phyloP scores from a whole-genome alignment of 2,113 vertebrate species.

The Eurypyga helias region DNA sequence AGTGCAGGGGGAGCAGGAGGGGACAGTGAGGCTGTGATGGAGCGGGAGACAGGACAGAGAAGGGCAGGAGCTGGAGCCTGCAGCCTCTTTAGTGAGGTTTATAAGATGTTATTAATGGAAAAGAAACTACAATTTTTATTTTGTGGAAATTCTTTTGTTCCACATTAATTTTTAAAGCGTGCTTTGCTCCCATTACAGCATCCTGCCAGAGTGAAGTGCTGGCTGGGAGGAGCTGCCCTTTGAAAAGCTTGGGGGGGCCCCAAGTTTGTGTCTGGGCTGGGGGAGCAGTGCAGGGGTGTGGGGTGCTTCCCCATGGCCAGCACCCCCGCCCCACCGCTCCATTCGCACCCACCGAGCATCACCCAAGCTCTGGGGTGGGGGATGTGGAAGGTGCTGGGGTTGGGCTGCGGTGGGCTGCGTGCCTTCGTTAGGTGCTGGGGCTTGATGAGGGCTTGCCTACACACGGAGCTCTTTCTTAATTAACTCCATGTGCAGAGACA shows the following conservation, averaged over 20 bases:
- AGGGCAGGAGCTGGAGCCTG: constrained; percentile 29
- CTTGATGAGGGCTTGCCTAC: not conserved
- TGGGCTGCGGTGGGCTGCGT: fast-evolving
- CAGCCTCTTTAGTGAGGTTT: not conserved
- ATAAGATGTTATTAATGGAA: constrained; percentile 50
- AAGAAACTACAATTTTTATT: constrained; percentile 51
- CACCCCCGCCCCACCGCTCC: not conserved
- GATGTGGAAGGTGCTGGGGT: not conserved
- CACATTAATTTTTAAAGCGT: constrained; percentile 40
- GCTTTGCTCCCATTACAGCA: constrained; percentile 11
- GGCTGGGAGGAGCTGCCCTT: constrained; percentile 5
- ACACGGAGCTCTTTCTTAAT: not conserved
- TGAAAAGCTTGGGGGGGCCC: not conserved
- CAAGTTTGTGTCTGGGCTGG: not conserved
- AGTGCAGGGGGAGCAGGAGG: not conserved
- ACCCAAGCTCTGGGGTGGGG: fast-evolving
- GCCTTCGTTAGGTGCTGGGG: not conserved
- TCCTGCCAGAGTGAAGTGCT: not conserved
- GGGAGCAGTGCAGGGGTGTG: not conserved
- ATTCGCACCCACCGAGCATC: not conserved
- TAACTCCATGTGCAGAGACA: not conserved
- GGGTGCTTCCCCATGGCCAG: not conserved
- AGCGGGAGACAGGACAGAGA: not conserved
- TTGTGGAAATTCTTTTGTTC: constrained; percentile 50
- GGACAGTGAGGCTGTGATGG: not conserved